phyloP scores from a whole-genome alignment of 2,888 invertebrate species.

The Metellina segmentata region DNA sequence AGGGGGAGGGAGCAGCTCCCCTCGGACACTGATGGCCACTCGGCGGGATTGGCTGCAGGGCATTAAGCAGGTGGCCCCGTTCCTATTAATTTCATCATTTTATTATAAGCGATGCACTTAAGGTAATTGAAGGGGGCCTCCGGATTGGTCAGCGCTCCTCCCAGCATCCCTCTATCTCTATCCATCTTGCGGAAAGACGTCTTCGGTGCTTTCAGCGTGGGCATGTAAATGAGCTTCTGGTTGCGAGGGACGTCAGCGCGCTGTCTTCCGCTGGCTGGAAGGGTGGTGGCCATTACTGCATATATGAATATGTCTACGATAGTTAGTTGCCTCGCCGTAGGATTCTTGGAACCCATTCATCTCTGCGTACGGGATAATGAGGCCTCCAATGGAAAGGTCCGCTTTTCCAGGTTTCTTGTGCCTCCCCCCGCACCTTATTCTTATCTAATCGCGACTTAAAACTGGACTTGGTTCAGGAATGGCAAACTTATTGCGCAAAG shows the following conservation, averaged over 20 bases:
- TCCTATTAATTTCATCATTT: slow-evolving; percentile 77
- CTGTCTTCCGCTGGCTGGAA: not conserved
- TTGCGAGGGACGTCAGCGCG: slow-evolving; percentile 11
- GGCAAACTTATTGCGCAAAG: no score
- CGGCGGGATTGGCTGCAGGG: slow-evolving; percentile 68
- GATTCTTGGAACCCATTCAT: not conserved
- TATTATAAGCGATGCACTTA: slow-evolving; percentile 77
- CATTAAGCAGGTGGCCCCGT: slow-evolving; percentile 75
- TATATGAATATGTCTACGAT: slow-evolving; percentile 72
- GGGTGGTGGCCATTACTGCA: slow-evolving; percentile 63
- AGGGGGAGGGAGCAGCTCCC: slow-evolving; percentile 6
- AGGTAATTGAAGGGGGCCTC: slow-evolving; percentile 70
- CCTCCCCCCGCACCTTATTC: not conserved
- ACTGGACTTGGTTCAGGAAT: no score
- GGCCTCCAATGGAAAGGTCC: not conserved
- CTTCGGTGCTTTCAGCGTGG: slow-evolving; percentile 48
- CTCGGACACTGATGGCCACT: slow-evolving; percentile 53
- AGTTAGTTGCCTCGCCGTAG: slow-evolving; percentile 15
- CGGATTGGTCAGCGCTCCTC: slow-evolving; percentile 68
- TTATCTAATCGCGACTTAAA: no score
- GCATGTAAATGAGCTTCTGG: slow-evolving; percentile 43
- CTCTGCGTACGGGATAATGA: not conserved
- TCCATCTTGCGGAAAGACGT: slow-evolving; percentile 54
- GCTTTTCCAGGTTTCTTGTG: not conserved
- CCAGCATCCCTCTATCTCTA: slow-evolving; percentile 44